A percentile compares a stretch with the other conserved stretches of the same genome.
phyloP scores from a whole-genome alignment of 2,888 invertebrate species.

The Drosophila nr. medialis region DNA sequence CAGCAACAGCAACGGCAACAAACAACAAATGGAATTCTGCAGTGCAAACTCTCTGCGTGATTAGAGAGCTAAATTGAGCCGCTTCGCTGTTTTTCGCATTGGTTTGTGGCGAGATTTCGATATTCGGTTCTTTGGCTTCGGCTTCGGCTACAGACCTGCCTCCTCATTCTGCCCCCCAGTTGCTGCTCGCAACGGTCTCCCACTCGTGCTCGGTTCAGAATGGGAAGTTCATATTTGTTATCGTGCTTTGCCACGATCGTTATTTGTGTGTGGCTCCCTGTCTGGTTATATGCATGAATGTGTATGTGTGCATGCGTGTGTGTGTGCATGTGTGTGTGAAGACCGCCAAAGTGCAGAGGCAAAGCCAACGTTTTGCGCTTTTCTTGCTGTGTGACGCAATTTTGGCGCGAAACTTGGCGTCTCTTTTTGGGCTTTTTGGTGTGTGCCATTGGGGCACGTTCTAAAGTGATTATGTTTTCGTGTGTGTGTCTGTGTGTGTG shows the following conservation, averaged over 20 bases:
- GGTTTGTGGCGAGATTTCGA: constrained; percentile 49
- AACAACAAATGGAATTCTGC: constrained; percentile 55
- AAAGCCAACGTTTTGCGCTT: constrained; percentile 45
- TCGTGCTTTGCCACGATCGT: constrained; percentile 73
- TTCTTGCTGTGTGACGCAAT: constrained; percentile 69
- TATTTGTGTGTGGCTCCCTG: constrained; percentile 60
- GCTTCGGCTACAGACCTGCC: not conserved
- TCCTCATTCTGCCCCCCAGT: not conserved
- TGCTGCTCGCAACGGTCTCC: constrained; percentile 43
- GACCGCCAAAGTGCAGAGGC: constrained; percentile 67
- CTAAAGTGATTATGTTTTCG: constrained; percentile 12
- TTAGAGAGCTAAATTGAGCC: constrained; percentile 77
- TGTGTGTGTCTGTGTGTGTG: constrained; percentile 2
- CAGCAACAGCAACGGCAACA: constrained; percentile 7
- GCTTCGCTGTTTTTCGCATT: constrained; percentile 41
- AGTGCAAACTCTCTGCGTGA: constrained; percentile 74
- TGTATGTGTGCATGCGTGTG: constrained; percentile 3
- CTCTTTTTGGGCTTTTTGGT: constrained; percentile 60
- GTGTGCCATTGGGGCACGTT: constrained; percentile 61
- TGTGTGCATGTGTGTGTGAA: constrained; percentile 27
- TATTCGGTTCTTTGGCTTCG: constrained; percentile 33
- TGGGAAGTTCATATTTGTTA: constrained; percentile 70
- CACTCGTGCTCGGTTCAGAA: constrained; percentile 62
- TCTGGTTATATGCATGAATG: constrained; percentile 15
- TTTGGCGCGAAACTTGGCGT: constrained; percentile 80